A percentile compares a stretch with the other conserved stretches of the same genome.
Conservation (phyloP, 1,140 invertebrate genomes). For the Temnothorax curvispinosus region DNA sequence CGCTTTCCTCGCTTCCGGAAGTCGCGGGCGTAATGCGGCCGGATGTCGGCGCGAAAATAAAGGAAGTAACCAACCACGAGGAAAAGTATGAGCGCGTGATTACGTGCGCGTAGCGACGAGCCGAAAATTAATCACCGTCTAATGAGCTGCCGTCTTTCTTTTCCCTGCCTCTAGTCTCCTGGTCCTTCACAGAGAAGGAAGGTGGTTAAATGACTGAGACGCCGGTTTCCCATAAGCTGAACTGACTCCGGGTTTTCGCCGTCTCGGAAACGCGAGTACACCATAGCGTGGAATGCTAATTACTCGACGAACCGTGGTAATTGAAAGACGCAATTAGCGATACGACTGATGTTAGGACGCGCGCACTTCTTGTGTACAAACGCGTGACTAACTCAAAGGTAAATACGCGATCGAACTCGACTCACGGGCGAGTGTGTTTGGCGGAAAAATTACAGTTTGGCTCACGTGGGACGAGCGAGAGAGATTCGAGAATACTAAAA, state of each 20-base stretch:
- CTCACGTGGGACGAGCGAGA: background rate
- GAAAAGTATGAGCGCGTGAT: constrained; percentile 63
- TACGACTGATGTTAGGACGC: constrained; percentile 1
- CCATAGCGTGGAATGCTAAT: constrained; percentile 9
- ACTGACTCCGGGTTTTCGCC: background rate
- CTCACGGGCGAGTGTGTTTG: background rate
- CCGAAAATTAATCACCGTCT: constrained; percentile 51
- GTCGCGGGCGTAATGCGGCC: constrained; percentile 63
- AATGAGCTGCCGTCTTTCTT: constrained; percentile 31
- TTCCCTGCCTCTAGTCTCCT: background rate
- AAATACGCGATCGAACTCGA: constrained; percentile 13
- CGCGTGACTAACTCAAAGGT: background rate
- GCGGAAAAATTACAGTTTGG: constrained; percentile 2
- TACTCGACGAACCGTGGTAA: constrained; percentile 10
- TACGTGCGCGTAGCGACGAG: constrained; percentile 9
- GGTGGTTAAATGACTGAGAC: background rate
- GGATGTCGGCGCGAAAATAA: constrained; percentile 72
- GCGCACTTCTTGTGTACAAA: constrained; percentile 14
- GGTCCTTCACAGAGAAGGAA: background rate
- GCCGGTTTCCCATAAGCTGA: background rate
- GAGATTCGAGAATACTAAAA: constrained; percentile 18
- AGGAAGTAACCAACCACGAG: constrained; percentile 67
- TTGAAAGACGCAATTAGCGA: constrained; percentile 22
- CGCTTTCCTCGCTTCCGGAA: constrained; percentile 69
- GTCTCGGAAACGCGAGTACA: background rate